Percentiles rank a stretch among this genome's conserved stretches.
These are phyloP conservation scores for Camponotus floridanus DNA, from an alignment of 1,140 invertebrate species.

Conservation along the genomic window DNA sequence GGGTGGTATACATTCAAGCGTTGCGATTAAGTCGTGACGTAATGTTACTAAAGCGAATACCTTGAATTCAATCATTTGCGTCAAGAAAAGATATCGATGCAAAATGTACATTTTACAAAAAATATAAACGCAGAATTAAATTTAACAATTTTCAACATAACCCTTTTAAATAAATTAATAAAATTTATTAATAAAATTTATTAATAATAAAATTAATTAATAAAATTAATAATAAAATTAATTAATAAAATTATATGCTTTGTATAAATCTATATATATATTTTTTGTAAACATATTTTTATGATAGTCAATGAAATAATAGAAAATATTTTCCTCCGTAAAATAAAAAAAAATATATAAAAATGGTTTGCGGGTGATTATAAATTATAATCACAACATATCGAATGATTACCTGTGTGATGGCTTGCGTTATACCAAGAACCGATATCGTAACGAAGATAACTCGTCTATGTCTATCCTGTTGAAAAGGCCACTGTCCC, in stretches of 20 bases:
- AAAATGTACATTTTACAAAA: neutral
- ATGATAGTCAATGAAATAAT: neutral
- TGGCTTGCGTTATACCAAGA: constrained; percentile 14
- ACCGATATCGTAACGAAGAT: neutral
- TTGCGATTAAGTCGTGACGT: neutral
- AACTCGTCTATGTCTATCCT: neutral
- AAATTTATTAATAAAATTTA: no score
- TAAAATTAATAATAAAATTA: neutral
- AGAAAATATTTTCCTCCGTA: neutral
- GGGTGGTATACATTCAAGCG: constrained; percentile 28
- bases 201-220: no score
- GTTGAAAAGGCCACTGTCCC: constrained; percentile 44
- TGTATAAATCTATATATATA: neutral
- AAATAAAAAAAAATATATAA: neutral
- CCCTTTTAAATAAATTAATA: no score
- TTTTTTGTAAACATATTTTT: neutral
- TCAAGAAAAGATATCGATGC: neutral
- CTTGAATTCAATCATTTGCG: constrained; percentile 12
- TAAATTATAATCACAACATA: neutral
- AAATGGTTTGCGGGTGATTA: neutral
- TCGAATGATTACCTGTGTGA: constrained; percentile 15
- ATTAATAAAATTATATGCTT: neutral
- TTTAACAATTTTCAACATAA: neutral
- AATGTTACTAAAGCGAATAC: constrained; percentile 36
- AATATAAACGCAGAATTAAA: neutral